Evolutionary conservation across 2,113 vertebrate genomes (phyloP).

Genomic region (human (Homo sapiens)): DNA sequence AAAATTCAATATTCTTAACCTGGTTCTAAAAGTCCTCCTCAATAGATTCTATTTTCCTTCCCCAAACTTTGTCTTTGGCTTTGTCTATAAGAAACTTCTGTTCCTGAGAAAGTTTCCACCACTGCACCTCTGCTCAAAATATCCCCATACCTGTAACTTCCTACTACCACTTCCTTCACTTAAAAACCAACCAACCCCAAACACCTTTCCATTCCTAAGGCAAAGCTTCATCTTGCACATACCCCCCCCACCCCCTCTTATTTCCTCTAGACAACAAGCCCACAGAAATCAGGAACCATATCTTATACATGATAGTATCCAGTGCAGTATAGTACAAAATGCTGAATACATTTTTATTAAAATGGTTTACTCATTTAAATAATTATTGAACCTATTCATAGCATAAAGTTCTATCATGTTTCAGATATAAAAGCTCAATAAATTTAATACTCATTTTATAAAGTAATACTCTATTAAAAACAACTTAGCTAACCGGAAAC

Average conservation of each 20-base stretch:
- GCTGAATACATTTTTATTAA: background rate
- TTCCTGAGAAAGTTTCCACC: background rate
- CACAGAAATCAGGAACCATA: background rate
- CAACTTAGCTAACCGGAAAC: background rate
- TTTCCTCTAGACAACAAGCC: background rate
- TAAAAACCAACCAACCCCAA: background rate
- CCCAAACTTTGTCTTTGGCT: background rate
- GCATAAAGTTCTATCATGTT: conserved; percentile 16
- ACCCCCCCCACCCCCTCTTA: rapidly evolving
- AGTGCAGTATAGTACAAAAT: background rate
- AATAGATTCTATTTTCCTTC: background rate
- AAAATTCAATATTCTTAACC: background rate
- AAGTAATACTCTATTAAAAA: background rate
- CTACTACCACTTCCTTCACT: background rate
- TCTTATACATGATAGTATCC: background rate
- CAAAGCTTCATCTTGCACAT: background rate
- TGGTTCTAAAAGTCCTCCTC: conserved; percentile 6
- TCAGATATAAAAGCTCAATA: background rate
- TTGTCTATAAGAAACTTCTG: background rate
- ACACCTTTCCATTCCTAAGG: background rate
- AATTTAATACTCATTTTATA: background rate
- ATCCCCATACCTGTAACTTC: background rate
- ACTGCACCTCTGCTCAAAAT: background rate
- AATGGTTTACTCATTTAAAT: conserved; percentile 9
- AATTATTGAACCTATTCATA: background rate